Conservation (phyloP, 2,797 vertebrate genomes). For the Arrhamphus sclerolepis region DNA sequence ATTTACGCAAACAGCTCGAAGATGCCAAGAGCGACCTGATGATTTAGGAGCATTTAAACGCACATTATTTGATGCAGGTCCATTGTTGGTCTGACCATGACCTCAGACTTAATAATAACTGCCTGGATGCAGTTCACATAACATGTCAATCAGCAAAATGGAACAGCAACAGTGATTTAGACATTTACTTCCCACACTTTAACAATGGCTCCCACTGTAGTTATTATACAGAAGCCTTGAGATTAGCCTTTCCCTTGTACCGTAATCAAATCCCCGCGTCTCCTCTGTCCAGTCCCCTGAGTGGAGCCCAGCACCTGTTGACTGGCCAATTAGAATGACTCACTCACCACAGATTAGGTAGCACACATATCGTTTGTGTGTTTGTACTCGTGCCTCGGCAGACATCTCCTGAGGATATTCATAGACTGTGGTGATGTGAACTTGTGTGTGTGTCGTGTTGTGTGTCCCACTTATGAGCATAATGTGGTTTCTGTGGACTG, state of each 20-base stretch:
- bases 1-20: too few species aligned
- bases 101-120: too few species aligned
- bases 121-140: background rate
- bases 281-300: slow-evolving; percentile 38
- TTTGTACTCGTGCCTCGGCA: slow-evolving; percentile 22
- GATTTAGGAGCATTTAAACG: too few species aligned
- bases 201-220: slow-evolving; percentile 58
- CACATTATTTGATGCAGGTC: too few species aligned
- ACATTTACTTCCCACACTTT: slow-evolving; percentile 35
- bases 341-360: slow-evolving; percentile 69
- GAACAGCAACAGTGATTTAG: slow-evolving; percentile 17
- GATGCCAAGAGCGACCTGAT: too few species aligned
- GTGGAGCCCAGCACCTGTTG: slow-evolving; percentile 73
- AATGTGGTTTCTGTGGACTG: slow-evolving; percentile 9
- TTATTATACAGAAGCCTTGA: slow-evolving; percentile 66
- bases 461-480: background rate
- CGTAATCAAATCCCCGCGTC: slow-evolving; percentile 50
- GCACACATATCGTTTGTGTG: slow-evolving; percentile 41
- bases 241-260: slow-evolving; percentile 55
- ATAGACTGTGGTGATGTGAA: slow-evolving; percentile 35
- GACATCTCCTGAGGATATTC: slow-evolving; percentile 57
- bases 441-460: slow-evolving; percentile 25
- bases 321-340: slow-evolving; percentile 76
- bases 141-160: slow-evolving; percentile 18
- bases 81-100: too few species aligned